Evolutionary conservation across 2,797 vertebrate species (phyloP).

Genomic region (Eidolon dupreanum): DNA sequence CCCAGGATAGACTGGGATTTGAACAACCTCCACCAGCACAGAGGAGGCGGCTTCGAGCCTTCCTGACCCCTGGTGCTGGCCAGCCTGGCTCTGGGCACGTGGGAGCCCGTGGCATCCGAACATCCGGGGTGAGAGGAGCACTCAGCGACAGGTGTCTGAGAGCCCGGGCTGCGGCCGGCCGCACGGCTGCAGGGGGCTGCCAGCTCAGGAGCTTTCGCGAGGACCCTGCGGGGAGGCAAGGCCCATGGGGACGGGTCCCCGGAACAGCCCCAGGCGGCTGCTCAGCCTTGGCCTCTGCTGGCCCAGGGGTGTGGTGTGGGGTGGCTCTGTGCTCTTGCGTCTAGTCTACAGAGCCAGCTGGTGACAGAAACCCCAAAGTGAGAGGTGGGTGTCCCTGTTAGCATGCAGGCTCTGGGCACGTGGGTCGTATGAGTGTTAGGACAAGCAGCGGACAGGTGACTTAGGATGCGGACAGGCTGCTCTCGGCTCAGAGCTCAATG

Average conservation of each 20-base stretch:
- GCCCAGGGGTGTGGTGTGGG: neutral
- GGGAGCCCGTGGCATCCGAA: neutral
- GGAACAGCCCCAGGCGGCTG: neutral
- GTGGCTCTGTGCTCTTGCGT: too few relatives aligned
- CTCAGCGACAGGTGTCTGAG: neutral
- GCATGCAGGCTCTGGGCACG: fast-evolving
- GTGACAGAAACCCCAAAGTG: neutral
- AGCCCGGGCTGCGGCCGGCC: neutral
- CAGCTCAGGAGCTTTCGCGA: neutral
- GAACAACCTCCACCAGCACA: fast-evolving
- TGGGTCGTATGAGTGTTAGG: neutral
- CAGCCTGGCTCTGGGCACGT: neutral
- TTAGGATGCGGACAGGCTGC: neutral
- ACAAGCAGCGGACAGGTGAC: neutral
- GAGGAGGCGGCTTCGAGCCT: neutral
- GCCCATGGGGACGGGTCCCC: neutral
- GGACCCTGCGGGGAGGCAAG: too few relatives aligned
- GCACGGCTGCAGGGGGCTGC: neutral
- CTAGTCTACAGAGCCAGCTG: neutral
- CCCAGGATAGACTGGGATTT: neutral
- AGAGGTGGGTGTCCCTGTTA: neutral
- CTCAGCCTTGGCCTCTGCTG: neutral
- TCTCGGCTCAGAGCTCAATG: neutral
- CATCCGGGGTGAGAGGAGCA: neutral
- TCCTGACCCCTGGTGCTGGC: neutral